phyloP scores from a whole-genome alignment of 2,797 vertebrate species.

The Squalus acanthias region DNA sequence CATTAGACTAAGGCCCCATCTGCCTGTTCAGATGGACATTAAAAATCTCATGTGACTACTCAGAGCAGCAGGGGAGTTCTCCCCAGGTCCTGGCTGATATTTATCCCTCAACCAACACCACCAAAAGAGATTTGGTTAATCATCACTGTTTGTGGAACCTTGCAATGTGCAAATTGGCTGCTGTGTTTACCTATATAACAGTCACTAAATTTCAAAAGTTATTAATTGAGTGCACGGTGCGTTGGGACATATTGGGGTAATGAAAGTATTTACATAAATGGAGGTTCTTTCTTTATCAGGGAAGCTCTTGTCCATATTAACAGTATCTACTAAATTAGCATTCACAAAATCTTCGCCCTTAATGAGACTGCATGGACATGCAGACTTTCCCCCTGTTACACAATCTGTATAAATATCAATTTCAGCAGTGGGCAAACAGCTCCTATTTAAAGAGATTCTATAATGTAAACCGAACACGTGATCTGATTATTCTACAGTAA shows the following conservation, averaged over 20 bases:
- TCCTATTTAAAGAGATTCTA: too few relatives aligned
- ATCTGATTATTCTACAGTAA: background rate
- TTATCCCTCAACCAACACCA: background rate
- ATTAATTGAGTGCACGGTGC: background rate
- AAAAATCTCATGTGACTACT: background rate
- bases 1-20: background rate
- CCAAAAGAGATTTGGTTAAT: background rate
- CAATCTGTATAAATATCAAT: too few relatives aligned
- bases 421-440: too few relatives aligned
- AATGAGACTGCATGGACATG: background rate
- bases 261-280: background rate
- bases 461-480: too few relatives aligned
- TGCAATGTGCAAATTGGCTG: background rate
- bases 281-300: background rate
- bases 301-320: background rate
- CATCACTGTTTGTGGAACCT: background rate
- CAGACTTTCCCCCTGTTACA: background rate
- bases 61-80: background rate
- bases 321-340: background rate
- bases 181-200: background rate
- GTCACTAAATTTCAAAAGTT: background rate
- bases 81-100: background rate
- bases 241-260: background rate
- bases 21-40: background rate
- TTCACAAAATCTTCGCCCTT: background rate